These are phyloP conservation scores for Cynodonichthys magdalenae DNA, from an alignment of 2,797 vertebrate genomes.

Conservation along the genomic window DNA sequence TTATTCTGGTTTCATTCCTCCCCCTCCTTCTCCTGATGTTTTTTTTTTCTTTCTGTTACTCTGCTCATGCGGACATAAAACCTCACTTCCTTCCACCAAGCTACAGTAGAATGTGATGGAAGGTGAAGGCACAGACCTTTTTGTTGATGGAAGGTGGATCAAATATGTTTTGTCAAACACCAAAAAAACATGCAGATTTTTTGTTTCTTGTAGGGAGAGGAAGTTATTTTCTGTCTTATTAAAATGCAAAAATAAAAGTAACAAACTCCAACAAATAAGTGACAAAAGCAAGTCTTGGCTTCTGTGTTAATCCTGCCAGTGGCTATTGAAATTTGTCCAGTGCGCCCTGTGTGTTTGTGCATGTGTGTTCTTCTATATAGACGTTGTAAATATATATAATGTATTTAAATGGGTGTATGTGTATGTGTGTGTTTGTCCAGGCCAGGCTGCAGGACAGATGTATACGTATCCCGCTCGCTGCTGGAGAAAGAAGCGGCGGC, in stretches of 20 bases:
- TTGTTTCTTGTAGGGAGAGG: no score
- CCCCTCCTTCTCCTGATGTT: conserved; percentile 17
- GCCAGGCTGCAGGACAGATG: conserved; percentile 92
- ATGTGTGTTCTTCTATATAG: conserved; percentile 4
- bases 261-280: background rate
- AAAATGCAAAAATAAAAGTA: background rate
- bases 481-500: conserved; percentile 96
- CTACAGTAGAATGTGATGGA: conserved; percentile 25
- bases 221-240: no score
- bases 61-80: conserved; percentile 24
- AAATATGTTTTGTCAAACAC: background rate
- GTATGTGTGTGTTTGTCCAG: conserved; percentile 72
- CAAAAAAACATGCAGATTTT: no score
- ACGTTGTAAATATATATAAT: background rate
- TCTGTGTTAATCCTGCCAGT: conserved; percentile 27
- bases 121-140: background rate
- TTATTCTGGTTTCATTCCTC: conserved; percentile 68
- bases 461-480: conserved; percentile 97
- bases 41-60: conserved; percentile 18
- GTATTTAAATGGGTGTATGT: conserved; percentile 21
- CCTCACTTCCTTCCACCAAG: background rate
- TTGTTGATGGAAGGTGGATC: conserved; percentile 2
- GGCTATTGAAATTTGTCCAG: conserved; percentile 61
- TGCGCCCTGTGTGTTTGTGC: conserved; percentile 43
- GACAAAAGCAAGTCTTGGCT: conserved; percentile 28